Evolutionary conservation across 2,888 invertebrate genomes (phyloP).

Genomic region (Lypha dubia): DNA sequence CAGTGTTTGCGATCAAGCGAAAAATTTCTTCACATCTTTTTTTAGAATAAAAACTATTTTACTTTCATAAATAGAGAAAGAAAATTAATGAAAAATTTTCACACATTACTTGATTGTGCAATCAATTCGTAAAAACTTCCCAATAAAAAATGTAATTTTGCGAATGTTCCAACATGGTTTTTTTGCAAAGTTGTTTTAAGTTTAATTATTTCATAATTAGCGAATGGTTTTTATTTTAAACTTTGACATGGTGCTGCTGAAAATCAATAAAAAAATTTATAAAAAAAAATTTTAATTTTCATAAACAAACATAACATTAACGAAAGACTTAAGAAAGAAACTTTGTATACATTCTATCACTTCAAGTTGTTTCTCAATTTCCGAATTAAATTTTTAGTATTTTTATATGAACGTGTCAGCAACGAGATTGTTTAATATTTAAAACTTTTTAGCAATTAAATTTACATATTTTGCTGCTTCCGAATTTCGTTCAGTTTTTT

Average conservation of each 20-base stretch:
- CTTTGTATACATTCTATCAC: not conserved
- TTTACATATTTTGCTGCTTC: slow-evolving; percentile 33
- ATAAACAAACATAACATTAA: not conserved
- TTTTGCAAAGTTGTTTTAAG: no score
- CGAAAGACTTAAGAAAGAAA: not conserved
- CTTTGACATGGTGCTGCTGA: not conserved
- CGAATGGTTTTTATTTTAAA: no score
- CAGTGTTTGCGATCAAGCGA: no score
- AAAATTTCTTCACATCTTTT: no score
- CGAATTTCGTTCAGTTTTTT: slow-evolving; percentile 10
- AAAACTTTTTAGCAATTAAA: not conserved
- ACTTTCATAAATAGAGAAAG: no score
- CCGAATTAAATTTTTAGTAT: not conserved
- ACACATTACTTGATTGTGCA: no score
- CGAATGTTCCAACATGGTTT: no score
- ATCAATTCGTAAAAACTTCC: no score
- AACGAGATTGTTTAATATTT: not conserved
- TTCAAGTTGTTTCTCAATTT: slow-evolving; percentile 10
- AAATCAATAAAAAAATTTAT: not conserved
- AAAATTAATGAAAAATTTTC: no score
- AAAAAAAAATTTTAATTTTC: not conserved
- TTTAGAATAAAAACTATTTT: no score
- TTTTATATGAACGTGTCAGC: not conserved
- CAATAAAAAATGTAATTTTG: no score
- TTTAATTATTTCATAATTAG: no score